phyloP scores from a whole-genome alignment of 2,113 vertebrate species.

The Toxostoma redivivum region DNA sequence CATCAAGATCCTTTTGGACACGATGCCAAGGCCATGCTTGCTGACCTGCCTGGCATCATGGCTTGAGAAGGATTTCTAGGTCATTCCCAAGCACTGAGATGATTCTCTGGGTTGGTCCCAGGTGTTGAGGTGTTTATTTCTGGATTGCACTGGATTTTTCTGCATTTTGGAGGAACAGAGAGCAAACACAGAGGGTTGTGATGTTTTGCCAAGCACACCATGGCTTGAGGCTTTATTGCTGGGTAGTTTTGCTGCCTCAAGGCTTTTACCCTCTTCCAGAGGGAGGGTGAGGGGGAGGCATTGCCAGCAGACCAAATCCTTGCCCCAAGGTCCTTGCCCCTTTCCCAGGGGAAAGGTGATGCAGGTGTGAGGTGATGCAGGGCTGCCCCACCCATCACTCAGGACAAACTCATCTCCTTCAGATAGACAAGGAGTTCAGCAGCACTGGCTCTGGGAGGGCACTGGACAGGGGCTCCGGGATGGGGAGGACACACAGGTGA shows the following conservation, averaged over 20 bases:
- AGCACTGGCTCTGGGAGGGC: background rate
- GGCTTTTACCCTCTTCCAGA: background rate
- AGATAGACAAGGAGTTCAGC: background rate
- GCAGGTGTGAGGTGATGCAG: accelerated
- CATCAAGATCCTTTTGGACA: background rate
- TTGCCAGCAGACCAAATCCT: background rate
- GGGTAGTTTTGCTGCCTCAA: background rate
- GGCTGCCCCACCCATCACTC: background rate
- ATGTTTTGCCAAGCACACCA: accelerated
- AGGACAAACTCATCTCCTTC: background rate
- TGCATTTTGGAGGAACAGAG: background rate
- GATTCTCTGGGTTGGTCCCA: background rate
- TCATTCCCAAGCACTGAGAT: background rate
- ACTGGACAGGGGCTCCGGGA: background rate
- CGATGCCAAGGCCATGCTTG: background rate
- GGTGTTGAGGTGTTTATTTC: background rate
- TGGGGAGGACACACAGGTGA: background rate
- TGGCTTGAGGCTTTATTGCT: background rate
- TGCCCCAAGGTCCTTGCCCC: background rate
- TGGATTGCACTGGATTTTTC: background rate
- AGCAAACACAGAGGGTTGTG: background rate
- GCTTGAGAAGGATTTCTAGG: background rate
- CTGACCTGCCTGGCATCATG: background rate
- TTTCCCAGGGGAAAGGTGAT: background rate
- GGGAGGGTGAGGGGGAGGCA: background rate